phyloP scores from a whole-genome alignment of 2,888 invertebrate genomes.

The Synergus gifuensis region DNA sequence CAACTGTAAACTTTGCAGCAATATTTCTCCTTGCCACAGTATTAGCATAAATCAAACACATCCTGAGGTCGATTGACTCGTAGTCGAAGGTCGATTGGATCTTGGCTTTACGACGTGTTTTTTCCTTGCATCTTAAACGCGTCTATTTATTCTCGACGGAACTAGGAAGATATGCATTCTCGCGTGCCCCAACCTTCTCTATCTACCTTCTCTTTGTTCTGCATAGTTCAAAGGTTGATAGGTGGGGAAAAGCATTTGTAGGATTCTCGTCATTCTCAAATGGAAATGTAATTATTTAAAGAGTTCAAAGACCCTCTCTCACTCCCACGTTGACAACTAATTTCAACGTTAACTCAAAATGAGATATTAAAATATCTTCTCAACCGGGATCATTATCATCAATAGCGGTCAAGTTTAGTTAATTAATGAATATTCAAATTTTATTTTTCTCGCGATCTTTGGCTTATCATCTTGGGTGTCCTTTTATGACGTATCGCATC shows the following conservation, averaged over 20 bases:
- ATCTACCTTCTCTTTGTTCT: constrained; percentile 35
- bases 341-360: background rate
- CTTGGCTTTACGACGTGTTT: constrained; percentile 56
- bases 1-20: constrained; percentile 31
- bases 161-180: constrained; percentile 40
- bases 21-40: constrained; percentile 40
- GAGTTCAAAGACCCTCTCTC: background rate
- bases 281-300: constrained; percentile 31
- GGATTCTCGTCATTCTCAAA: constrained; percentile 27
- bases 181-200: constrained; percentile 33
- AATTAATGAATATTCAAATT: background rate
- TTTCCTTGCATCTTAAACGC: constrained; percentile 62
- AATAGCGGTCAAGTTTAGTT: too few species aligned
- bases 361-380: too few species aligned
- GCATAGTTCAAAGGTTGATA: constrained; percentile 36
- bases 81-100: constrained; percentile 64
- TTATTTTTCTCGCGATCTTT: background rate
- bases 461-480: constrained; percentile 51
- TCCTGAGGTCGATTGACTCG: constrained; percentile 61
- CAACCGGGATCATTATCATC: too few species aligned
- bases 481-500: constrained; percentile 55
- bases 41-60: constrained; percentile 63
- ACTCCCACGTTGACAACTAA: background rate
- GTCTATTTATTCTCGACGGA: constrained; percentile 50
- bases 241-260: constrained; percentile 30